Evolutionary conservation across 92 coral and sea anemone genomes (phyloP), one percentile per base, ranked within the genome.

Genomic region (Heliopora coerulea): DNA sequence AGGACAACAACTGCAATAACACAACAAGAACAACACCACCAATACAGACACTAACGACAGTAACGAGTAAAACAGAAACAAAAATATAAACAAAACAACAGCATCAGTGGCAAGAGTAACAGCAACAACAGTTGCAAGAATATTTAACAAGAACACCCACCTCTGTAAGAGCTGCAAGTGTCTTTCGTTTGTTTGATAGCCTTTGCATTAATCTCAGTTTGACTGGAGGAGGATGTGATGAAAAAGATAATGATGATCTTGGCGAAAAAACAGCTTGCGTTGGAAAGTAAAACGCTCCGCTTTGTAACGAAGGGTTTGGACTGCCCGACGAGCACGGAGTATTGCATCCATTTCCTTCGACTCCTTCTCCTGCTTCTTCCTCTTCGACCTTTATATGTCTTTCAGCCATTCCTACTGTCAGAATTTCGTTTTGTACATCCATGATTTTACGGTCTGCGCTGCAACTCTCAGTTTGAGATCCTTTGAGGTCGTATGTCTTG

Each of bases 201-300:
- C 29, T 44, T 9, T 48, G 6, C 35, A 67, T 27, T 24, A 59
- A 44, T 10, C 52, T 7, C 2, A 46, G 52, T 8, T 46, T 10
- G 3, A n/a, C 2, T 2, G 2, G 15, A 7, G 52, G 52, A 8
- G 52, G 15, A 46, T 46, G 52, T 2, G 52, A 2, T 6, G 15
- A 10, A n/a, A 46, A 46, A 3, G 32, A 48, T 3, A 26, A 12
- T 8, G 74, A 59, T 0, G 57, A n/a, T 23, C 58, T 67, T 0
- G 74, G 74, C 12, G 59, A 19, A 32, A 67, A 39, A 21, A 67
- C 41, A n/a, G 74, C 74, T 67, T 67, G 74, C 25, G 74, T 44
- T 20, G 74, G 54, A n/a, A 44, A 67, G n/a, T 67, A 67, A 46
- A 35, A 67, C 14, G 34, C 74, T 1, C 58, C 54, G 59, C 37